Evolutionary conservation across 2,888 invertebrate species (phyloP), one percentile per base, ranked within the genome.

Genomic region (Glaucopsyche alexis): DNA sequence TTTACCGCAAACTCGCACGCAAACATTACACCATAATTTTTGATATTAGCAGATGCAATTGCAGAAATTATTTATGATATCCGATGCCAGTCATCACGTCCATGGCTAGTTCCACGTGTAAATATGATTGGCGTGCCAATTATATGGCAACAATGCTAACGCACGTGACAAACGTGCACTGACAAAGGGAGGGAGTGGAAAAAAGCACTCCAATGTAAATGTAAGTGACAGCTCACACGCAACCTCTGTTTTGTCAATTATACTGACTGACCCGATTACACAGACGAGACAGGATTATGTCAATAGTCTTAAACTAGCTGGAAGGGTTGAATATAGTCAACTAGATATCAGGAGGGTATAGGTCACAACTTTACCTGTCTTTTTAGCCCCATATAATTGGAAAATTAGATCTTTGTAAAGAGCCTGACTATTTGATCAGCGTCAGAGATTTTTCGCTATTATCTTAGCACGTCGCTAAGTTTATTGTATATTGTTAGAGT

Each of bases 91-190:
- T 45, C 19, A 69, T 69, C 42, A 67, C 69, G 11, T 47, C 47
- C 69, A 69, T 49, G 29, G 29, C 69, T 4, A 29, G 69, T 69
- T 69, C 69, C 69, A 69, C 69, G 69, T 69, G 69, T 47, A 69
- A 47, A 67, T 45, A 67, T 67, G 67, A 67, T 67, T 49, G 49
- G 29, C 69, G 49, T 47, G 45, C 29, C 69, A 69, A 69, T 69
- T 69, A 69, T 49, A 42, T 67, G 49, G 49, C 29, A 19, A 69
- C 69, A 69, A 69, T 69, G 69, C 16, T 49, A 11, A 16, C 69
- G 13, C 67, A 69, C 69, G 69, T 69, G 69, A 69, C 45, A 49
- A 69, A 69, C 69, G 69, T 69, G 69, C 67, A 42, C 42, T 67
- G 45, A 67, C 69, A 49, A 38, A 49, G 69, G 40, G 69, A 49